phyloP scores from a whole-genome alignment of 2,888 invertebrate genomes.

The Carterocephalus palaemon region DNA sequence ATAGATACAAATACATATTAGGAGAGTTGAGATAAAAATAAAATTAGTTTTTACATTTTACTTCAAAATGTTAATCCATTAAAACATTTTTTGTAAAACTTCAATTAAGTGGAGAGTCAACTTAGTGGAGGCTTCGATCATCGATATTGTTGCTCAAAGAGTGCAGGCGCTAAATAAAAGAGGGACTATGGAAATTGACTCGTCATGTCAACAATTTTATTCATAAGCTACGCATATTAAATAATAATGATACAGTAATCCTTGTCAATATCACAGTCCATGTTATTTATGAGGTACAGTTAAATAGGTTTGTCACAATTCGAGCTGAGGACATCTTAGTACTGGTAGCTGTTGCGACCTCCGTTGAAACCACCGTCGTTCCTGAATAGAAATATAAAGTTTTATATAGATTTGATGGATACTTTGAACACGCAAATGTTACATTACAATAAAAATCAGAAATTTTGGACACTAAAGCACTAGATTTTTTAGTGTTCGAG shows the following conservation, averaged over 20 bases:
- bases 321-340: constrained; percentile 29
- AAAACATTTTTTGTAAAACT: no score
- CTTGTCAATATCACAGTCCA: constrained; percentile 63
- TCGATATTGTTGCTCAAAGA: no score
- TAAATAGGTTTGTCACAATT: constrained; percentile 36
- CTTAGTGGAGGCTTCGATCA: no score
- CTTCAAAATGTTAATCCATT: no score
- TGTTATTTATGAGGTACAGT: constrained; percentile 46
- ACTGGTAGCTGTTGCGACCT: constrained; percentile 45
- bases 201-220: constrained; percentile 31
- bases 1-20: no score
- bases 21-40: no score
- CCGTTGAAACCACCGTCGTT: constrained; percentile 48
- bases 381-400: constrained; percentile 43
- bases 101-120: no score
- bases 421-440: no score
- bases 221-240: constrained; percentile 39
- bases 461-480: no score
- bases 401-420: neutral
- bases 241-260: constrained; percentile 25
- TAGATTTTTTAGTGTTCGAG: no score
- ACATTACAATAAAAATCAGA: no score
- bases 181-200: constrained; percentile 11
- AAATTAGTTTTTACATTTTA: no score
- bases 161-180: constrained; percentile 16